Base-by-base conservation (phyloP, 2,797 vertebrate species). In the Anolis apletophallus region DNA sequence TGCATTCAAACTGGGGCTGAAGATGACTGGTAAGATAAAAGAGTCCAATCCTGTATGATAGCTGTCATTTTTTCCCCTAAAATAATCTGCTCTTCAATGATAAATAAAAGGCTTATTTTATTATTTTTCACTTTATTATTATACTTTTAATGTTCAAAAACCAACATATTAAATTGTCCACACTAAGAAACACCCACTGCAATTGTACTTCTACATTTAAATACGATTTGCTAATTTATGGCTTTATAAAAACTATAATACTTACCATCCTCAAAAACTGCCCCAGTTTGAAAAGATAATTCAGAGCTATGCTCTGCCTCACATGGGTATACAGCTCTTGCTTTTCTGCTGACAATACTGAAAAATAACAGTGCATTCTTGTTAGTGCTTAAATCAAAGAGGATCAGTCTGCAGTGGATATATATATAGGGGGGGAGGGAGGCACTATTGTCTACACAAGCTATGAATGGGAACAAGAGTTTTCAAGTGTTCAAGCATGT, bases 261-360 rank as follows among this genome's bases (percentile, higher is more conserved):
- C 99, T 99, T 97, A 99, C 99, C 99, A 90, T 97, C 97, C 94
- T 98, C 97, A 97, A 99, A 99, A 97, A 99, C 97, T 89, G 98
- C 98, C 92, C 98, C 99, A 92, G 97, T 97, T 96, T 98, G 97
- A 97, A 99, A 99, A 88, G 98, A 99, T 94, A 99, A 95, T 95
- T 99, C 99, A 2, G 98, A 98, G 95, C 97, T 98, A 91, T 99
- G 98, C 89, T 99, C 99, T 84, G 98, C 99, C 94, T 99, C 98
- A 87, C 99, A 99, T 1, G 98, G 97, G 94, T 98, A 99, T 93
- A 99, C 98, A 1, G 99, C 99, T 91, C 96, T 98, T 92, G 99
- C 98, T 96, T 98, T 99, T 95, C 97, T 97, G 92, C 92, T 93
- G 95, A 93, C 93, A 93, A 97, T 69, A 83, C 98, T 98, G 96